A percentile compares a stretch with the other conserved stretches of the same genome.
phyloP scores from a whole-genome alignment of 2,113 vertebrate species.

The Hucho hucho region DNA sequence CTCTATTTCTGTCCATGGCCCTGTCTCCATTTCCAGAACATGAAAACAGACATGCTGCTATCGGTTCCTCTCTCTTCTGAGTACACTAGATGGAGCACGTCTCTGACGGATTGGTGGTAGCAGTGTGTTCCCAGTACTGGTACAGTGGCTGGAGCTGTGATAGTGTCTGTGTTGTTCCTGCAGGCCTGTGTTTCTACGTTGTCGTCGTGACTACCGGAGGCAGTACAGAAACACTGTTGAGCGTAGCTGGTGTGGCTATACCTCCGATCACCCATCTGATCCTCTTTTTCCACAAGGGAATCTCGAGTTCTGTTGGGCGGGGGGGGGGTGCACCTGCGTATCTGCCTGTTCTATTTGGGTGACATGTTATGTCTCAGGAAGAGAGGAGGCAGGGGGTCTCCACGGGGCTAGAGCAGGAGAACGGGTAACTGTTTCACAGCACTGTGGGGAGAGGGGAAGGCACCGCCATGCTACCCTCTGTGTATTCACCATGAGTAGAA shows the following conservation, averaged over 20 bases:
- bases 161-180: conserved; percentile 15
- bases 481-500: not conserved
- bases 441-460: conserved; percentile 19
- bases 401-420: conserved; percentile 6
- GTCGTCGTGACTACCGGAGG: not conserved
- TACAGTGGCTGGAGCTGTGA: conserved; percentile 1
- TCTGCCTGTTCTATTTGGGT: conserved; percentile 66
- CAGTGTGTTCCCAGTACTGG: not conserved
- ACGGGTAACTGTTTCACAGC: conserved; percentile 36
- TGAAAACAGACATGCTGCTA: not conserved
- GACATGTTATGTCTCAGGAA: conserved; percentile 58
- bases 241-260: not conserved
- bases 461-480: conserved; percentile 21
- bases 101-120: not conserved
- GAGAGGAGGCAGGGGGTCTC: conserved; percentile 20
- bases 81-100: not conserved
- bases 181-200: not conserved
- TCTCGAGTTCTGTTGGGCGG: not conserved
- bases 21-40: not conserved
- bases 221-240: conserved; percentile 4
- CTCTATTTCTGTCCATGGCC: conserved; percentile 18
- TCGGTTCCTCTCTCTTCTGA: no score
- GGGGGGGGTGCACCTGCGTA: conserved; percentile 22
- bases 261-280: conserved; percentile 3
- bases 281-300: not conserved